Evolutionary conservation across 2,113 vertebrate genomes (phyloP).

Genomic region (Hippocampus comes): DNA sequence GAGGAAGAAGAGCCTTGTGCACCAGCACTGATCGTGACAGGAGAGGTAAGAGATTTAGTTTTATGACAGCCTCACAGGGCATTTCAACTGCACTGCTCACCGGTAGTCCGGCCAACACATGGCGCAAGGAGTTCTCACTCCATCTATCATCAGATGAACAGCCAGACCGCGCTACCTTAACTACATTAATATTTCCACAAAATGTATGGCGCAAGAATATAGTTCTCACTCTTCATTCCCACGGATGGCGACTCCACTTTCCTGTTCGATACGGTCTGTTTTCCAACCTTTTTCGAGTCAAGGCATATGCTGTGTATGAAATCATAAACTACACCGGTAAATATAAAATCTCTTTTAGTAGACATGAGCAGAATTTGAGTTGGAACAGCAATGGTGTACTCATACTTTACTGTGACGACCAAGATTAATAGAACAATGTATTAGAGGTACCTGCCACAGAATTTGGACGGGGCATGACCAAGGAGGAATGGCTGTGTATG

Average conservation of each 20-base stretch:
- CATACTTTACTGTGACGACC: not conserved
- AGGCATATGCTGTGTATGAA: too few species aligned
- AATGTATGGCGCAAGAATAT: not conserved
- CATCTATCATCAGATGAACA: slow-evolving; percentile 1
- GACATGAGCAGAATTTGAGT: too few species aligned
- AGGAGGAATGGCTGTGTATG: slow-evolving; percentile 77
- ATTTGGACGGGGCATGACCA: slow-evolving; percentile 91
- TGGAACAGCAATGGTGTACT: not conserved
- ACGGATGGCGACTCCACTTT: not conserved
- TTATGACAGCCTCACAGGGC: slow-evolving; percentile 57
- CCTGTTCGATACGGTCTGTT: not conserved
- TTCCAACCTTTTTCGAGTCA: not conserved
- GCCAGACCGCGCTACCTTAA: not conserved
- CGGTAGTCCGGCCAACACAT: slow-evolving; percentile 18
- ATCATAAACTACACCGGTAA: not conserved
- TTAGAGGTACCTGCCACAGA: slow-evolving; percentile 90
- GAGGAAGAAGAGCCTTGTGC: slow-evolving; percentile 51
- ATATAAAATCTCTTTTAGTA: too few species aligned
- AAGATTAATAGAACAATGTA: not conserved
- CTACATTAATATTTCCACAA: too few species aligned
- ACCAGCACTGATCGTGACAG: slow-evolving; percentile 51
- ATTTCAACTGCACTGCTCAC: slow-evolving; percentile 46
- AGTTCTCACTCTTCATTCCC: not conserved
- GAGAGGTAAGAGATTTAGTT: slow-evolving; percentile 29
- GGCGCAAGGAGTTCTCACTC: slow-evolving; percentile 16